These are phyloP conservation scores for Phania funesta DNA, from an alignment of 2,888 invertebrate genomes.

Conservation along the genomic window DNA sequence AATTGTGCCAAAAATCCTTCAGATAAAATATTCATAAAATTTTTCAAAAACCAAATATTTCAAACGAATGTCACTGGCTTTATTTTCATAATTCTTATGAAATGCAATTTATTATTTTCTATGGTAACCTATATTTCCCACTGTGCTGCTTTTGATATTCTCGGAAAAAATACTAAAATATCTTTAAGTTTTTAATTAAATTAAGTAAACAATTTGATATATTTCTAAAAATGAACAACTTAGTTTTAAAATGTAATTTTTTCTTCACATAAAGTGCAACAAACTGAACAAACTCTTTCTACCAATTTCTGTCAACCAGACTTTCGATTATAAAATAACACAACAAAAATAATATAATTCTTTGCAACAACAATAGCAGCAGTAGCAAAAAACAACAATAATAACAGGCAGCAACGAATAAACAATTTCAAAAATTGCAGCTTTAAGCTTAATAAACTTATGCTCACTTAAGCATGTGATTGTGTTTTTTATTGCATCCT, in stretches of 20 bases:
- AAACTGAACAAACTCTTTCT: background rate
- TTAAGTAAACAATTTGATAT: constrained; percentile 2
- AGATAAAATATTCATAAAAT: too few relatives aligned
- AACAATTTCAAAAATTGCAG: constrained; percentile 76
- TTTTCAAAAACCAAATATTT: too few relatives aligned
- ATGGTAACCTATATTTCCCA: too few relatives aligned
- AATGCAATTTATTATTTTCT: too few relatives aligned
- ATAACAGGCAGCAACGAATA: constrained; percentile 18
- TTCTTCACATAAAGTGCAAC: background rate
- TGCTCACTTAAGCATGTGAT: constrained; percentile 78
- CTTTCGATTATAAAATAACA: background rate
- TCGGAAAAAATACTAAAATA: too few relatives aligned
- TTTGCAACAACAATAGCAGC: constrained; percentile 33
- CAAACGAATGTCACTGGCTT: too few relatives aligned
- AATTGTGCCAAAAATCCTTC: too few relatives aligned
- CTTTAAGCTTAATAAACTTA: constrained; percentile 72
- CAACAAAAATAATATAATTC: constrained; percentile 39
- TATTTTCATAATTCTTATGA: too few relatives aligned
- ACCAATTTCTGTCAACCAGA: constrained; percentile 26
- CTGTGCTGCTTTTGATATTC: too few relatives aligned
- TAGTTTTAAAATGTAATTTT: constrained; percentile 35
- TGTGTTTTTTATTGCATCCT: constrained; percentile 70
- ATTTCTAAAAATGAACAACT: constrained; percentile 18
- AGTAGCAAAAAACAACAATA: constrained; percentile 19
- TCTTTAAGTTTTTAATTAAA: constrained; percentile 34